phyloP scores from a whole-genome alignment of 2,113 vertebrate genomes.

The Salminus brasiliensis region DNA sequence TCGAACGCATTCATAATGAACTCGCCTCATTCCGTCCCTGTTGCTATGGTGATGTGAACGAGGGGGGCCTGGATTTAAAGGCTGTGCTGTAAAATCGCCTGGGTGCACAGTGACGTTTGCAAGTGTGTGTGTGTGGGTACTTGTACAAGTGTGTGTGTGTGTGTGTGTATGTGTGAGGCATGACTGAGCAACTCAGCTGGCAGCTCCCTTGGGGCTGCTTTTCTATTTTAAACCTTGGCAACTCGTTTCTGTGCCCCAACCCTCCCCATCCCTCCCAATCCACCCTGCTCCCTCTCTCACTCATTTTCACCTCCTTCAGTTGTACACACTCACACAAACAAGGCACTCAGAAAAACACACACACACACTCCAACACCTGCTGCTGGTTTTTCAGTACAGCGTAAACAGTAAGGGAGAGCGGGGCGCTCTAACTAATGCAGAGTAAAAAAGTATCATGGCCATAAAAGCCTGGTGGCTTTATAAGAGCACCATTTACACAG shows the following conservation, averaged over 20 bases:
- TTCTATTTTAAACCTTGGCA: constrained; percentile 36
- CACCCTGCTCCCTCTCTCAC: neutral
- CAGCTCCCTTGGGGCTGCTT: neutral
- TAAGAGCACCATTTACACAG: too few species aligned
- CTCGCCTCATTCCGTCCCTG: constrained; percentile 20
- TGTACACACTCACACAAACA: neutral
- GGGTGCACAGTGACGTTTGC: constrained; percentile 13
- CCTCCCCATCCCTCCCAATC: neutral
- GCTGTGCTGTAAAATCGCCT: constrained; percentile 28
- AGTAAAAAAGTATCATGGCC: too few species aligned
- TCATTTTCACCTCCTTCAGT: constrained; percentile 6
- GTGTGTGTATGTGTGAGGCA: neutral
- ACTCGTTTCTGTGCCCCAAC: neutral
- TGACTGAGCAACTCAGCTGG: neutral
- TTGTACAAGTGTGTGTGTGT: constrained; percentile 30
- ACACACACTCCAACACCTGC: neutral
- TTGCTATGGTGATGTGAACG: constrained; percentile 42
- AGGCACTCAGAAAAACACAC: neutral
- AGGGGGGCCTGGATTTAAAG: constrained; percentile 40
- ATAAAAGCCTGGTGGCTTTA: too few species aligned
- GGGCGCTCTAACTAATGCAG: too few species aligned
- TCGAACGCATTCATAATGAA: constrained; percentile 43
- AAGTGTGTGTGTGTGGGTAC: constrained; percentile 34
- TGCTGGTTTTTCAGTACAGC: too few species aligned
- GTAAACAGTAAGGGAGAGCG: too few species aligned